Conservation (phyloP, 2,888 invertebrate species). For the Polia nebulosa region DNA sequence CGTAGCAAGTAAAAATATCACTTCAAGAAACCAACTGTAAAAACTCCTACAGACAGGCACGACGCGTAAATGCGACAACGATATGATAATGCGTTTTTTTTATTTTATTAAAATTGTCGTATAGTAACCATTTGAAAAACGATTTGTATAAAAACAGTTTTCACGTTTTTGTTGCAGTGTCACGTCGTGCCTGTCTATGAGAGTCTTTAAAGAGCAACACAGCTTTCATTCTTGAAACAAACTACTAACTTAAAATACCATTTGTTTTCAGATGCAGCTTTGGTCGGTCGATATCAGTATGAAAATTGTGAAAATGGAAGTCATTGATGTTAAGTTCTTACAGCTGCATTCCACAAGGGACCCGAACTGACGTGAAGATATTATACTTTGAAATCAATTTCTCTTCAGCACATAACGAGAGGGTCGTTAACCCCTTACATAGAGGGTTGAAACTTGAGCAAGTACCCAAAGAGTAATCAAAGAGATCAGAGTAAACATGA, state of each 20-base stretch:
- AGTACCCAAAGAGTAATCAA: conserved; percentile 74
- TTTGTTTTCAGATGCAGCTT: not conserved
- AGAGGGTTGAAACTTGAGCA: conserved; percentile 57
- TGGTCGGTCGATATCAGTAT: not conserved
- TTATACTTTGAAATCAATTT: conserved; percentile 63
- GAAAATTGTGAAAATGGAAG: conserved; percentile 10
- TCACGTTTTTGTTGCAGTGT: not conserved
- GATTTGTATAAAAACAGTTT: not conserved
- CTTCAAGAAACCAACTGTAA: too few relatives aligned
- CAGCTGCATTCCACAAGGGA: conserved; percentile 35
- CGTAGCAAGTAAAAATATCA: too few relatives aligned
- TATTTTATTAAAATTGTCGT: too few relatives aligned
- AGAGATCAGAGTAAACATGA: conserved; percentile 81
- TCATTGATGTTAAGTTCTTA: conserved; percentile 9
- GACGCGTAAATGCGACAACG: too few relatives aligned
- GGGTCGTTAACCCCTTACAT: conserved; percentile 62
- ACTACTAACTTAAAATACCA: not conserved
- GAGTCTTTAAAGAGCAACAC: not conserved
- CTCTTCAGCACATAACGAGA: conserved; percentile 45
- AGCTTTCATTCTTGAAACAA: not conserved
- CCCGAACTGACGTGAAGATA: conserved; percentile 22
- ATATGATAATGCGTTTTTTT: too few relatives aligned
- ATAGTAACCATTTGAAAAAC: too few relatives aligned
- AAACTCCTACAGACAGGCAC: too few relatives aligned
- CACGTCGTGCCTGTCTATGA: not conserved